Evolutionary conservation across 1,140 invertebrate genomes (phyloP).

Genomic region (Stegodyphus dumicola): DNA sequence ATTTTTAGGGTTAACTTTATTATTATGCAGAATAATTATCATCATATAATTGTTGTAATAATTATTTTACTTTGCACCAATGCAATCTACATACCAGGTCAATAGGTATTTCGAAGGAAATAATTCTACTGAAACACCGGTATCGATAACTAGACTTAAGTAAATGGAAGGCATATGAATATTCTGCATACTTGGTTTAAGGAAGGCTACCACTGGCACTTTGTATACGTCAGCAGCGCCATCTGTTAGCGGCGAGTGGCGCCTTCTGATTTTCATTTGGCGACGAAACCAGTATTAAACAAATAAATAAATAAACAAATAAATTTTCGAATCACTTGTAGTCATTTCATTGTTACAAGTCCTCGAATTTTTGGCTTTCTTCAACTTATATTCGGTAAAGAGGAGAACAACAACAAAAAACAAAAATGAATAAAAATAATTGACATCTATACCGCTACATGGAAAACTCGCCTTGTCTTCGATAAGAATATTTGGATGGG

Average conservation of each 20-base stretch:
- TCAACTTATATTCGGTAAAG: neutral
- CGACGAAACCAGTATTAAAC: conserved; percentile 6
- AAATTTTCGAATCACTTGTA: conserved; percentile 1
- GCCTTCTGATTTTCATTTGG: conserved; percentile 1
- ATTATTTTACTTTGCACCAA: neutral
- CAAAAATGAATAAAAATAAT: conserved; percentile 14
- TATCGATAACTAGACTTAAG: conserved; percentile 53
- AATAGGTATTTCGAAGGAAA: neutral
- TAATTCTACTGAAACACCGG: conserved; percentile 41
- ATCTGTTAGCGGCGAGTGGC: conserved; percentile 28
- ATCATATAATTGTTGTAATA: neutral
- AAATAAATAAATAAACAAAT: conserved; percentile 33
- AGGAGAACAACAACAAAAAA: neutral
- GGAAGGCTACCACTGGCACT: conserved; percentile 50
- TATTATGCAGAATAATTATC: neutral
- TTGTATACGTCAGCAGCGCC: conserved; percentile 31
- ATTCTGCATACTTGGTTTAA: conserved; percentile 53
- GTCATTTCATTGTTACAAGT: conserved; percentile 22
- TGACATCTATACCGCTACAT: neutral
- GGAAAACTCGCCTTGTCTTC: conserved; percentile 52
- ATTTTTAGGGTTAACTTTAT: neutral
- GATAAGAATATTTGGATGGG: neutral
- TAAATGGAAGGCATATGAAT: conserved; percentile 62
- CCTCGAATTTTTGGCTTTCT: conserved; percentile 1
- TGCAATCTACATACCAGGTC: neutral